Conservation (phyloP, 2,888 invertebrate species). For the Drosophila infuscata region DNA sequence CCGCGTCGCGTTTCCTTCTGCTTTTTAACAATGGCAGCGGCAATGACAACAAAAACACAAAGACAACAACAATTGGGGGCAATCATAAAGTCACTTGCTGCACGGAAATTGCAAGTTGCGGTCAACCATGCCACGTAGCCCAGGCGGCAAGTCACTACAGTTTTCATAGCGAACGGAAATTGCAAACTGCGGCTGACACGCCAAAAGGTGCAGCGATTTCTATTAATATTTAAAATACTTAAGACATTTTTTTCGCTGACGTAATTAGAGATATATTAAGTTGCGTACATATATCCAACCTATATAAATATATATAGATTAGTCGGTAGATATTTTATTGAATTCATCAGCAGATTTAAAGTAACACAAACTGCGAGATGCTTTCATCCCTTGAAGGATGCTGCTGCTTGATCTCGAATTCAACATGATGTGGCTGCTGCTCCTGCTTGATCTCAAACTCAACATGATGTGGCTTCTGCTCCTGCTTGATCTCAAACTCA, state of each 20-base stretch:
- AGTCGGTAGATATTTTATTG: not conserved
- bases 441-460: conserved; percentile 16
- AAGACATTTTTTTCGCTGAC: conserved; percentile 9
- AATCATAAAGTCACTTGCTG: conserved; percentile 72
- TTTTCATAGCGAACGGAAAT: conserved; percentile 60
- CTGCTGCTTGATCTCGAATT: conserved; percentile 19
- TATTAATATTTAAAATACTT: conserved; percentile 36
- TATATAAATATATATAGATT: not conserved
- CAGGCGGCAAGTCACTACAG: conserved; percentile 15
- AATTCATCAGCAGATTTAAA: conserved; percentile 11
- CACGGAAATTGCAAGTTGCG: conserved; percentile 78
- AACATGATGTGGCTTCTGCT: not conserved
- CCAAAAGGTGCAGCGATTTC: conserved; percentile 15
- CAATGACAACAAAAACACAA: conserved; percentile 1
- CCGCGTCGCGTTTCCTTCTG: conserved; percentile 33
- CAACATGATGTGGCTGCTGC: conserved; percentile 14
- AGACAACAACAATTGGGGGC: conserved; percentile 26
- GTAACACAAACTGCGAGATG: conserved; percentile 6
- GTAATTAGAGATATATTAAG: conserved; percentile 8
- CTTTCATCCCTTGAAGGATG: not conserved
- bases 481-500: not conserved
- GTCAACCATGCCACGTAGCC: conserved; percentile 55
- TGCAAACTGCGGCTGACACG: conserved; percentile 61
- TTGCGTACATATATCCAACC: not conserved
- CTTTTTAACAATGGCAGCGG: conserved; percentile 37